These are phyloP conservation scores for Trileptium ribeirensis DNA, from an alignment of 2,888 invertebrate genomes.

Conservation along the genomic window DNA sequence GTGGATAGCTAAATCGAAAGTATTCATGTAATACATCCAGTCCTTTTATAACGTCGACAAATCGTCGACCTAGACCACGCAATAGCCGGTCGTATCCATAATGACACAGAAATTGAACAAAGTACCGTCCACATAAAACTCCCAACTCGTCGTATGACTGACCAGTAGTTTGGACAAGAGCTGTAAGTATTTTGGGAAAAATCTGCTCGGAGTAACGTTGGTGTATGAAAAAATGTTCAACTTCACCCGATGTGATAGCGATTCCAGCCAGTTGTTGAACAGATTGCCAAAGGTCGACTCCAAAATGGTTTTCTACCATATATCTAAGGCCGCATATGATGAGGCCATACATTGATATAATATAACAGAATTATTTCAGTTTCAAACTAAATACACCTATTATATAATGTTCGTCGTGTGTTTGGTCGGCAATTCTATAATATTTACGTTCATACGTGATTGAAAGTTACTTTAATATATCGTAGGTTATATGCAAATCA, in stretches of 20 bases:
- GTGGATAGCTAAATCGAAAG: conserved; percentile 86
- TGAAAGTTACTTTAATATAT: no score
- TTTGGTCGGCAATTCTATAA: no score
- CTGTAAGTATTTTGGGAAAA: conserved; percentile 39
- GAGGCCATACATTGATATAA: conserved; percentile 45
- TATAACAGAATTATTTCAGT: no score
- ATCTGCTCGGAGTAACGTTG: conserved; percentile 41
- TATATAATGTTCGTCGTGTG: no score
- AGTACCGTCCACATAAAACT: conserved; percentile 38
- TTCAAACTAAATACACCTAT: no score
- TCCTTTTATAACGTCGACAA: conserved; percentile 59
- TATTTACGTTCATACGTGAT: no score
- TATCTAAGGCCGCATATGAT: conserved; percentile 42
- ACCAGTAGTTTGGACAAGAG: conserved; percentile 19
- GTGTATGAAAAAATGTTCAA: no score
- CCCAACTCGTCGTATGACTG: conserved; percentile 39
- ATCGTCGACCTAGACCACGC: conserved; percentile 42
- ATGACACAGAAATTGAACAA: conserved; percentile 40
- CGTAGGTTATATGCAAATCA: no score
- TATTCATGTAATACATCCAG: no score
- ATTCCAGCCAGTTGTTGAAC: conserved; percentile 32
- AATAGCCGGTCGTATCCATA: conserved; percentile 42
- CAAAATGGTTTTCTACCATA: conserved; percentile 40
- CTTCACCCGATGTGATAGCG: no score
- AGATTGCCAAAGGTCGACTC: conserved; percentile 30